Conservation (phyloP, 2,888 invertebrate genomes). For the Andrena haemorrhoa region DNA sequence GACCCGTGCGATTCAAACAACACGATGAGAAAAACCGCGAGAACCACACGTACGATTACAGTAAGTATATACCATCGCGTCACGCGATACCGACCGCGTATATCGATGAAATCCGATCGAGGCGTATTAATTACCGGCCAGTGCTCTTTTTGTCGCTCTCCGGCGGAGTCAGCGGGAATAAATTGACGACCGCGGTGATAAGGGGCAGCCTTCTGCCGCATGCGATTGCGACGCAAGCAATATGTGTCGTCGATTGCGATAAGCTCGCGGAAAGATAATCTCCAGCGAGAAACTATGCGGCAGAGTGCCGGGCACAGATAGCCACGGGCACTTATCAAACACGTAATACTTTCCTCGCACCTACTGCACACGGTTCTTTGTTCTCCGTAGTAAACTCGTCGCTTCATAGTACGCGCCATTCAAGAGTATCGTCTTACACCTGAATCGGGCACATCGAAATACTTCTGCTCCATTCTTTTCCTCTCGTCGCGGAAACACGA, state of each 20-base stretch:
- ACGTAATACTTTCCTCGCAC: background rate
- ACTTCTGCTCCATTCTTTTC: slow-evolving; percentile 23
- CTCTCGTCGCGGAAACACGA: slow-evolving; percentile 42
- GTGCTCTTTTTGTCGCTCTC: slow-evolving; percentile 45
- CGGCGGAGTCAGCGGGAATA: slow-evolving; percentile 35
- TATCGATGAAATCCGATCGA: slow-evolving; percentile 65
- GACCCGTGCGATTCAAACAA: background rate
- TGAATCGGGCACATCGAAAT: slow-evolving; percentile 49
- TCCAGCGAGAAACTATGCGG: slow-evolving; percentile 19
- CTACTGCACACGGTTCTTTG: background rate
- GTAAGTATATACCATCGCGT: slow-evolving; percentile 5
- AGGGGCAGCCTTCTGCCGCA: slow-evolving; percentile 29
- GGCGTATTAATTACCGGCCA: slow-evolving; percentile 68
- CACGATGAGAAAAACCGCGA: slow-evolving; percentile 4
- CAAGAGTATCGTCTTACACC: slow-evolving; percentile 31
- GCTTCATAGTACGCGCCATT: background rate
- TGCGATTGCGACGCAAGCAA: slow-evolving; percentile 31
- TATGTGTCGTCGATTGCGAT: slow-evolving; percentile 56
- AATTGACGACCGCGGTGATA: slow-evolving; percentile 51
- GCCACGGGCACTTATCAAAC: slow-evolving; percentile 3
- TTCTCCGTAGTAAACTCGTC: background rate
- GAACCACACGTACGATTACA: slow-evolving; percentile 26
- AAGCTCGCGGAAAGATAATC: slow-evolving; percentile 38
- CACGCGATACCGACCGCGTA: slow-evolving; percentile 25
- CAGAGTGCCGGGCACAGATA: slow-evolving; percentile 16